Base-by-base conservation (phyloP, 1,140 invertebrate genomes). In the Drosophila aff. region DNA sequence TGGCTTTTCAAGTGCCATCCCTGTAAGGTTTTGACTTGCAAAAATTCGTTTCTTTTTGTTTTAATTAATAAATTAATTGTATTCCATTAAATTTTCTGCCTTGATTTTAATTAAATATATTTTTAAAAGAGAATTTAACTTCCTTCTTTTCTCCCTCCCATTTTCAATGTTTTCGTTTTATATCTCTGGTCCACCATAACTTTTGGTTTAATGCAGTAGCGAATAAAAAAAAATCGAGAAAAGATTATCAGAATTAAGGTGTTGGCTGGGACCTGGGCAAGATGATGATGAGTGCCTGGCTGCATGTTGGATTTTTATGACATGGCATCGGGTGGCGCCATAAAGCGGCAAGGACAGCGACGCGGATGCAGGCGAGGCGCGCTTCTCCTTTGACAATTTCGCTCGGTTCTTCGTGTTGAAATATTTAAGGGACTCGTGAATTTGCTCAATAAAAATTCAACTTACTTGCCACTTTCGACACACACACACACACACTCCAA, bases 371-470 rank as follows among this genome's bases (percentile, higher is more conserved):
- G 62, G 31, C 7, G 13, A 46, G 49, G 16, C 36, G 16, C 36
- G 47, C 33, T n/a, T 15, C 28, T 67, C 36, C 69, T 60, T 72
- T 55, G 66, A 72, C 52, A 71, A 71, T 59, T 58, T 59, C 66
- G 36, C 44, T 26, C 9, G 16, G 23, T 47, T 21, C 18, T 38
- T 15, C 52, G 31, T 67, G 69, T 62, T 83, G 49, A 83, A 82
- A 82, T 84, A 84, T 84, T 84, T 57, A 76, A 76, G 77, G 50
- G 61, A 40, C 50, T 50, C 46, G 83, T 84, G 74, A 85, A 84
- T 74, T 77, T 47, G 53, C 53, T 47, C 57, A 63, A 76, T 84
- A 83, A 83, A 84, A 50, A 55, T 64, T 67, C 68, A 82, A 72
- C 71, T 73, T 76, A 55, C 75, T 74, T 47, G 55, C 31, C 72